Evolutionary conservation across 1,140 invertebrate species (phyloP), one percentile per base, ranked within the genome.

Genomic region (Procambarus clarkii): DNA sequence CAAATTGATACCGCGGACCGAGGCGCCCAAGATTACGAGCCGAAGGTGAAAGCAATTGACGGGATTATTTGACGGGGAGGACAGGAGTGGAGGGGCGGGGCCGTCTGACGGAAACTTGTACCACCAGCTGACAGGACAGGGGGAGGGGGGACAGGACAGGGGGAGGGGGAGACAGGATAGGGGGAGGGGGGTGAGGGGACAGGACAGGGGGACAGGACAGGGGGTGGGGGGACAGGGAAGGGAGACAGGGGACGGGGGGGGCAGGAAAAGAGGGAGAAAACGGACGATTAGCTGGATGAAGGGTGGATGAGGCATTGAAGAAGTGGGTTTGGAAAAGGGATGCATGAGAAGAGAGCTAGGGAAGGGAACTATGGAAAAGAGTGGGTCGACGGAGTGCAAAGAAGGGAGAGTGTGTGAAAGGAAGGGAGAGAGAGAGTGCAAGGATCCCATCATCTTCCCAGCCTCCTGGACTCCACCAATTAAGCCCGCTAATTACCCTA

Each of bases 401-500:
- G 54, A 45, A 45, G 24, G 86, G 8, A 34, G 34, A 34, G 34
- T 34, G 34, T 34, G 34, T 34, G 34, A 0, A 34, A 34, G 34
- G 34, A 1, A 34, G 34, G 34, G 34, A 34, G 13, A 34, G 34
- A 34, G 34, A 34, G 34, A 34, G 34, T 1, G 34, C 34, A 34
- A 34, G 34, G 7, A 58, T 7, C 54, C 7, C 54, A 58, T 13
- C 54, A 58, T 58, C 54, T 13, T 58, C 54, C 54, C 7, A 13
- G 8, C 7, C 13, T 13, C 54, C 54, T 13, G 54, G 54, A 58
- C 54, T 13, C 79, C 79, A 46, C 79, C 79, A 80, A 80, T 80
- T 80, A 80, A 50, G 21, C 79, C 50, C n/a, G 54, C 79, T 80
- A 80, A 80, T 80, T 80, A 80, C 79, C 46, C 45, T 80, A 24